phyloP scores from a whole-genome alignment of 2,113 vertebrate species.

The Puffinus mauretanicus region DNA sequence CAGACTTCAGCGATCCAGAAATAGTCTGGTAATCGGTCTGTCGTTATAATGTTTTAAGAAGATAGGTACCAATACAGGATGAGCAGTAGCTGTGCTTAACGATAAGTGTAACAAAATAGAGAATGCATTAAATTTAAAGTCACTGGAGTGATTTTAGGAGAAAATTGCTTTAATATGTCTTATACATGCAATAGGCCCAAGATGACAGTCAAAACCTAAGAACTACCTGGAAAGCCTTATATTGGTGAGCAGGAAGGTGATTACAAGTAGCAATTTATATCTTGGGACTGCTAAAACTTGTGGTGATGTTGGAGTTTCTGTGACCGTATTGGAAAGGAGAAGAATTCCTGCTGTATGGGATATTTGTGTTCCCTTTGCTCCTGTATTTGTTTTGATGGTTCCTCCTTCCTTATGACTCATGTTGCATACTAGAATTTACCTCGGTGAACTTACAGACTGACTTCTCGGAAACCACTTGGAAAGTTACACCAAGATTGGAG shows the following conservation, averaged over 20 bases:
- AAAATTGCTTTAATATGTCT: background rate
- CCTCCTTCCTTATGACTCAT: background rate
- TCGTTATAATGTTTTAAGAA: background rate
- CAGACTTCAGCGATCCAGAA: background rate
- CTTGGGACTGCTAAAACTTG: background rate
- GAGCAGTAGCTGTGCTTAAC: background rate
- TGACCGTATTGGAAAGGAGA: background rate
- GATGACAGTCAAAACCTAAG: background rate
- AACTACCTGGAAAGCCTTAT: background rate
- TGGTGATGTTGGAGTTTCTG: background rate
- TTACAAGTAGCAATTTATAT: background rate
- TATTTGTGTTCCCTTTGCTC: background rate
- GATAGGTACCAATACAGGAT: background rate
- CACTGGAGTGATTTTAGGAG: background rate
- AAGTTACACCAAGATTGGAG: background rate
- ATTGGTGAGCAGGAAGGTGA: background rate
- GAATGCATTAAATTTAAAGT: background rate
- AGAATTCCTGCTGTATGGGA: background rate
- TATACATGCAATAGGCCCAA: background rate
- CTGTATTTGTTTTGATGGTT: background rate
- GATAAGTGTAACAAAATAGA: background rate
- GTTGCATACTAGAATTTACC: background rate
- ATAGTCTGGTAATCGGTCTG: background rate
- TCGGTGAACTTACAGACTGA: background rate
- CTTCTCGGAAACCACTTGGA: background rate